A percentile compares a stretch with the other conserved stretches of the same genome.
These are phyloP conservation scores for Molanna angustata DNA, from an alignment of 2,888 invertebrate genomes.

Conservation along the genomic window DNA sequence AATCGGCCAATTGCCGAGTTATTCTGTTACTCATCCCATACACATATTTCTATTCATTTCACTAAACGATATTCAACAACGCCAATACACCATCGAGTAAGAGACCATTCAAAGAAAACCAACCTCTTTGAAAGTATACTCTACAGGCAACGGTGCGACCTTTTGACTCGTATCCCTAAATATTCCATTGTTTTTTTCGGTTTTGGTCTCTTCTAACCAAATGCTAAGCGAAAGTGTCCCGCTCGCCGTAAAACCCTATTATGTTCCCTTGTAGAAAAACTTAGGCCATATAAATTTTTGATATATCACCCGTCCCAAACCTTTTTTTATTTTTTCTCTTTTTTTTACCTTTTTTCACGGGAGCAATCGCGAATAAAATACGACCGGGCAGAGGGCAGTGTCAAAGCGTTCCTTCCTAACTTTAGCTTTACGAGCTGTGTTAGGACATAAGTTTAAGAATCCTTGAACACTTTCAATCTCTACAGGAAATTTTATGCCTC, in stretches of 20 bases:
- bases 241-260: constrained; percentile 11
- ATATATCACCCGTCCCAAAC: constrained; percentile 27
- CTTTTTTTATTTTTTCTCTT: constrained; percentile 16
- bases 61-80: constrained; percentile 7
- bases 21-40: constrained; percentile 22
- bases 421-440: constrained; percentile 14
- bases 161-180: neutral
- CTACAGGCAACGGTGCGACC: no score
- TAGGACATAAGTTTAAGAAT: constrained; percentile 10
- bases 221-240: constrained; percentile 10
- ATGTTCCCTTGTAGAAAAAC: constrained; percentile 27
- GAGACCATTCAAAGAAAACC: no score
- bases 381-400: constrained; percentile 15
- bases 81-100: no score
- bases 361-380: constrained; percentile 23
- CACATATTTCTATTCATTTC: constrained; percentile 16
- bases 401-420: constrained; percentile 12
- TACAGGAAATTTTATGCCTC: neutral
- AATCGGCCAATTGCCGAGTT: constrained; percentile 24
- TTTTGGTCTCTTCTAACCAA: neutral
- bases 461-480: constrained; percentile 5
- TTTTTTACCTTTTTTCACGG: constrained; percentile 10
- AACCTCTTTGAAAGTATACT: no score
- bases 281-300: constrained; percentile 33
- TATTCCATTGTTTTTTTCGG: neutral